Base-by-base conservation (phyloP, 2,888 invertebrate genomes). In the Litoditis marina region DNA sequence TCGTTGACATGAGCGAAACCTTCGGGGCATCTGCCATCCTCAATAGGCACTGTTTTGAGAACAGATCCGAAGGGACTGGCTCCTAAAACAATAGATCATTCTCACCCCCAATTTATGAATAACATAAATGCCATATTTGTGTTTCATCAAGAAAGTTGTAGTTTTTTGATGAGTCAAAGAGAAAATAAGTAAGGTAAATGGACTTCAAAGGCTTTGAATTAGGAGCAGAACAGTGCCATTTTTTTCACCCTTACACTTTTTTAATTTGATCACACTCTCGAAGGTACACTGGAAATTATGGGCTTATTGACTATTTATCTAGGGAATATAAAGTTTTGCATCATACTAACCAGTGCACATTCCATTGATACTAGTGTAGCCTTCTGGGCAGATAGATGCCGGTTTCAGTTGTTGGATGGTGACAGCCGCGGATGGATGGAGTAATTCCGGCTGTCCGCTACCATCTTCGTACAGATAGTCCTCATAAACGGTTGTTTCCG, bases 1-100 rank as follows among this genome's bases (percentile, higher is more conserved):
- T 60, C 74, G 25, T 65, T 57, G 50, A 66, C 63, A 22, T 62
- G 65, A 28, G 57, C 59, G 52, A 60, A 74, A 2, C 74, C 74
- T 22, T 74, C 62, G 2, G 73, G 76, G 53, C 74, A 74, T 11
- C 61, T 22, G 25, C 49, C 47, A 3, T 55, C n/a, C n/a, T 36
- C 49, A 47, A 22, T 55, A 11, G 46, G 27, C 22, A 61, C 34
- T 13, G 61, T 22, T 47, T 61, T 61, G 16, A 61, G n/a, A 22
- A 34, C 49, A 31, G 54, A 36, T 3, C 50, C 50, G 27, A 25
- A 34, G 3, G 54, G n/a, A 54, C 36, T 54, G 22, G 34, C n/a
- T 27, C 31, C 54, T 54, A 11, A 49, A 49, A 25, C 16, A 13
- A 13, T 19, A 7, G 27, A n/a, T n/a, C n/a, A n/a, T n/a, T n/a